Conservation (phyloP, 1,140 invertebrate genomes). For the Leptopilina clavipes region DNA sequence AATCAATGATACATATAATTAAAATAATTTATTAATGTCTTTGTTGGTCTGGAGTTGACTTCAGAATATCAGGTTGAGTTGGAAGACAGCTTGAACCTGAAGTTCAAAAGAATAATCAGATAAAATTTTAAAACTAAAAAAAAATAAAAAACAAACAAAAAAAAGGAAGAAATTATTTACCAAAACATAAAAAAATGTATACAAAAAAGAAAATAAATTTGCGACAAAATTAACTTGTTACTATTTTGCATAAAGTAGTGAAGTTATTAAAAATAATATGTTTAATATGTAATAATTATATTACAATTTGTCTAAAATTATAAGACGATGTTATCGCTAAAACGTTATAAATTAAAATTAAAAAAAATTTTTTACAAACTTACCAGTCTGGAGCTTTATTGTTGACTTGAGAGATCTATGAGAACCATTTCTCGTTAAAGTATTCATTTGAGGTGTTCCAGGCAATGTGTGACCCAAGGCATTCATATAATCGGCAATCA, state of each 20-base stretch:
- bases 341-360: too few relatives aligned
- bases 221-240: too few relatives aligned
- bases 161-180: slow-evolving; percentile 16
- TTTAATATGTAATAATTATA: too few relatives aligned
- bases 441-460: slow-evolving; percentile 87
- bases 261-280: too few relatives aligned
- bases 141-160: too few relatives aligned
- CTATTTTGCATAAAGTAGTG: too few relatives aligned
- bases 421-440: slow-evolving; percentile 85
- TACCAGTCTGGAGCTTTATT: slow-evolving; percentile 71
- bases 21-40: slow-evolving; percentile 66
- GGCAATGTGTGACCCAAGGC: slow-evolving; percentile 83
- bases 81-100: slow-evolving; percentile 74
- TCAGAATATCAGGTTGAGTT: slow-evolving; percentile 86
- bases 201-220: too few relatives aligned
- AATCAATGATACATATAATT: too few relatives aligned
- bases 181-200: too few relatives aligned
- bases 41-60: slow-evolving; percentile 89
- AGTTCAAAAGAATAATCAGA: slow-evolving; percentile 12
- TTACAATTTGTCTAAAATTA: too few relatives aligned
- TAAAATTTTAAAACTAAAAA: too few relatives aligned
- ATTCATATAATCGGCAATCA: slow-evolving; percentile 98
- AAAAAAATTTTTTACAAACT: slow-evolving; percentile 53
- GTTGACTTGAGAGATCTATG: slow-evolving; percentile 77
- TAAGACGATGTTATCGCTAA: too few relatives aligned